These are phyloP conservation scores for Drosophila testacea DNA, from an alignment of 2,888 invertebrate species.

Conservation along the genomic window DNA sequence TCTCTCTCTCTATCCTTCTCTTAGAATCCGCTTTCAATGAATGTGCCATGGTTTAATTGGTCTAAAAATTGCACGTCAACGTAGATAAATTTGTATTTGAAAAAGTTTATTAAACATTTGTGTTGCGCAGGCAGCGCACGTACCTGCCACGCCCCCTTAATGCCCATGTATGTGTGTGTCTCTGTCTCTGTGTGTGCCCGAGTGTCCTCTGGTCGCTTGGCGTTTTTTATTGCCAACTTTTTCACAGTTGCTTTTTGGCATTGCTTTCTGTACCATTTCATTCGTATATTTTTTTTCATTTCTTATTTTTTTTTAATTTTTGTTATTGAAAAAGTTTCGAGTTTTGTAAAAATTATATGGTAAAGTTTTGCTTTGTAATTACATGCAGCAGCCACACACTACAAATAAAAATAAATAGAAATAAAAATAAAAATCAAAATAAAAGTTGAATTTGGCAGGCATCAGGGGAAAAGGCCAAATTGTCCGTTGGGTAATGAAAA, in stretches of 20 bases:
- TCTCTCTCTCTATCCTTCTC: constrained; percentile 5
- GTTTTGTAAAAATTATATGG: constrained; percentile 71
- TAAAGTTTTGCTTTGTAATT: constrained; percentile 77
- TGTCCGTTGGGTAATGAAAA: constrained; percentile 24
- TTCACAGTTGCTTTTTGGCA: constrained; percentile 64
- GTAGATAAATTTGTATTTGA: constrained; percentile 78
- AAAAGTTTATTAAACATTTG: constrained; percentile 81
- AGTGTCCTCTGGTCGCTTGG: constrained; percentile 63
- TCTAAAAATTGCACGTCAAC: constrained; percentile 82
- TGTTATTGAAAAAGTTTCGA: constrained; percentile 76
- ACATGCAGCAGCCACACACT: constrained; percentile 59
- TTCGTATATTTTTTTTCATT: constrained; percentile 15
- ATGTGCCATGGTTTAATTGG: constrained; percentile 75
- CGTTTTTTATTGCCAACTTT: constrained; percentile 72
- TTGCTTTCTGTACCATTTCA: constrained; percentile 42
- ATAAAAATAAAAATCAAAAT: constrained; percentile 15
- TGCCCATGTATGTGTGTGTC: constrained; percentile 12
- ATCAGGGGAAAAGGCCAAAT: constrained; percentile 13
- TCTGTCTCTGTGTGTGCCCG: constrained; percentile 27
- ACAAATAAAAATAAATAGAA: constrained; percentile 14
- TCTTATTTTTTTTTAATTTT: constrained; percentile 54
- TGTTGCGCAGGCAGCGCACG: constrained; percentile 71
- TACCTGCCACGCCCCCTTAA: constrained; percentile 46
- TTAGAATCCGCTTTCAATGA: constrained; percentile 26
- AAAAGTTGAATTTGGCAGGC: constrained; percentile 14